These are phyloP conservation scores for Solenopsis invicta DNA, from an alignment of 1,140 invertebrate genomes.

Conservation along the genomic window DNA sequence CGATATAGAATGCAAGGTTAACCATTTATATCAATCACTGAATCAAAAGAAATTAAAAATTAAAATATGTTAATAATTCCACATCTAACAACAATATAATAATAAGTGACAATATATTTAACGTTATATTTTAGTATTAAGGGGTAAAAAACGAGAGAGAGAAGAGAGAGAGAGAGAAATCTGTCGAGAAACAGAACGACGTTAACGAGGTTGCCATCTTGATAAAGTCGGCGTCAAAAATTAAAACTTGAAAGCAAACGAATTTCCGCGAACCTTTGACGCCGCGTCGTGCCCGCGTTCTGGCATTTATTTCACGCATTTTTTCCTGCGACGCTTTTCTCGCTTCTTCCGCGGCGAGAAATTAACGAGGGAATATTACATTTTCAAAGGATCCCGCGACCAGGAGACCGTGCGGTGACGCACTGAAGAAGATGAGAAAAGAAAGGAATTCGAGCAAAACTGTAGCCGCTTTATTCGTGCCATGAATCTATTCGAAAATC, in stretches of 20 bases:
- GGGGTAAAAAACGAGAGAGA: not conserved
- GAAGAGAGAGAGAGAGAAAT: constrained; percentile 7
- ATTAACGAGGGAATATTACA: constrained; percentile 72
- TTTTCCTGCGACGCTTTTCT: constrained; percentile 69
- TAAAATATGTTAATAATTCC: not conserved
- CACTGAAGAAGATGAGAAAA: constrained; percentile 31
- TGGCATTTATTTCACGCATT: constrained; percentile 68
- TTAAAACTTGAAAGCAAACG: constrained; percentile 67
- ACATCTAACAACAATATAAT: not conserved
- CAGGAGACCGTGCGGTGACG: constrained; percentile 18
- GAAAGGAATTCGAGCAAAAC: constrained; percentile 33
- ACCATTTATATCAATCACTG: not conserved
- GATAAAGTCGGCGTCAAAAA: constrained; percentile 65
- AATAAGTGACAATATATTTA: not conserved
- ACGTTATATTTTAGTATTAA: constrained; percentile 13
- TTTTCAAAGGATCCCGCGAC: constrained; percentile 70
- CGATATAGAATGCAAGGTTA: not conserved
- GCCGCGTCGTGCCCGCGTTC: constrained; percentile 47
- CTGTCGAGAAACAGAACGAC: constrained; percentile 61
- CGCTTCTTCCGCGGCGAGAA: constrained; percentile 65
- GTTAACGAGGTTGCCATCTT: constrained; percentile 67
- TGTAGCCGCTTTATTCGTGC: constrained; percentile 49
- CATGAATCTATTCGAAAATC: constrained; percentile 44
- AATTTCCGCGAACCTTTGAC: constrained; percentile 62
- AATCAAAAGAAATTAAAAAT: not conserved